Conservation (phyloP, 2,888 invertebrate species). For the Stenotaenia linearis region DNA sequence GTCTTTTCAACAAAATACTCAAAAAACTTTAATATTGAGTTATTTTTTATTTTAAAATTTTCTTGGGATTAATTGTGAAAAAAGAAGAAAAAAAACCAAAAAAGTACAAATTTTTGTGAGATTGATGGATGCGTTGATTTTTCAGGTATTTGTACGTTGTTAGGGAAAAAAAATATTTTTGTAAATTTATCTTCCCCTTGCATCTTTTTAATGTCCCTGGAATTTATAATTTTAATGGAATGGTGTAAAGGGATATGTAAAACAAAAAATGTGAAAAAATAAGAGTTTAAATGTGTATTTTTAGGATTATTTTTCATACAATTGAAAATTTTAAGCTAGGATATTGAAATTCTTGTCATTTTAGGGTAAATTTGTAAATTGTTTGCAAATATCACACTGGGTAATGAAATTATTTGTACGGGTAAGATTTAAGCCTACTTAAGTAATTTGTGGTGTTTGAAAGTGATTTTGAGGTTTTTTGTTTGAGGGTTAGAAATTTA, state of each 20-base stretch:
- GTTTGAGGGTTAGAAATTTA: no score
- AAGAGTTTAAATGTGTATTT: neutral
- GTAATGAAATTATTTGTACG: neutral
- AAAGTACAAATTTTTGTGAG: neutral
- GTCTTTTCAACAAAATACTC: no score
- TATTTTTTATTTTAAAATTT: neutral
- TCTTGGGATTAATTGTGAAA: no score
- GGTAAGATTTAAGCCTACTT: neutral
- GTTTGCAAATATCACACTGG: neutral
- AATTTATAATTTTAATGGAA: neutral
- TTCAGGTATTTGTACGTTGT: slow-evolving; percentile 27
- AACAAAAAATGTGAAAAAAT: neutral
- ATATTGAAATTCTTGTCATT: neutral
- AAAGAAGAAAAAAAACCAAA: neutral
- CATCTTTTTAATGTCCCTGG: neutral
- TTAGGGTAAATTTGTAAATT: neutral
- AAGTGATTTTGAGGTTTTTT: no score
- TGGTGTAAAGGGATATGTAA: neutral
- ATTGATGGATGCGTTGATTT: neutral
- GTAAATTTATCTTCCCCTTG: slow-evolving; percentile 15
- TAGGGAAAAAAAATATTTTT: slow-evolving; percentile 6
- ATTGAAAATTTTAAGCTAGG: neutral
- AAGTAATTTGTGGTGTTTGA: neutral
- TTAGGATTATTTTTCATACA: neutral
- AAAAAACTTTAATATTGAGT: no score